Evolutionary conservation across 2,797 vertebrate species (phyloP), one percentile per base, ranked within the genome.

Genomic region (Fringilla coelebs): DNA sequence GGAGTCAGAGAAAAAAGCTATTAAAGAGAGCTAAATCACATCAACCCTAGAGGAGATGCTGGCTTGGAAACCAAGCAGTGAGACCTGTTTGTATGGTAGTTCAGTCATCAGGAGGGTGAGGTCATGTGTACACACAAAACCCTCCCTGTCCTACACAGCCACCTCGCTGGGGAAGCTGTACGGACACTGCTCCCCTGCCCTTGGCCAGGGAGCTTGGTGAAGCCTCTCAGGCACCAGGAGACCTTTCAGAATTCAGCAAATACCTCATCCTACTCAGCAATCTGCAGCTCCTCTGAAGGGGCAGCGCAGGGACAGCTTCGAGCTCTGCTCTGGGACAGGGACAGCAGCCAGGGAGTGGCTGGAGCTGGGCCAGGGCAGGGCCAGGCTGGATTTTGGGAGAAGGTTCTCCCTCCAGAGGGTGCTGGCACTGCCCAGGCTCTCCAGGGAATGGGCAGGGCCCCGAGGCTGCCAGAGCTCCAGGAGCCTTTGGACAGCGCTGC

Each of bases 1-100:
- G 77, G 82, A 94, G 77, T 96, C 93, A 96, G 93, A 79, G 80
- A 75, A 78, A 72, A 92, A 85, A 93, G 76, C 74, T 81, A 40
- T 86, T 92, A 94, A 85, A 90, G 67, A 66, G 52, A 94, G 60
- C 60, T 85, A 73, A 91, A 88, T 4, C 26, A 55, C 4, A 83
- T 43, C 77, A 72, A 48, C 6, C 40, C 51, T 81, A 11, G 2
- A 91, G 45, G 62, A 95, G 83, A 60, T 32, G 58, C 66, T 49
- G 80, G 68, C 90, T 76, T 48, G 67, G 91, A 93, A 95, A 84
- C 9, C 1, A 17, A 93, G 73, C 54, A 46, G 58, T 13, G 38
- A 91, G 89, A 86, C 22, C 36, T 26, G 38, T 54, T 77, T 29
- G 24, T 78, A 9, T 26, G 28, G 61, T 18, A 40, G 49, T 28